Percentiles rank a stretch among this genome's conserved stretches.
Conservation (phyloP, 2,113 vertebrate species). For the Ictalurus furcatus region DNA sequence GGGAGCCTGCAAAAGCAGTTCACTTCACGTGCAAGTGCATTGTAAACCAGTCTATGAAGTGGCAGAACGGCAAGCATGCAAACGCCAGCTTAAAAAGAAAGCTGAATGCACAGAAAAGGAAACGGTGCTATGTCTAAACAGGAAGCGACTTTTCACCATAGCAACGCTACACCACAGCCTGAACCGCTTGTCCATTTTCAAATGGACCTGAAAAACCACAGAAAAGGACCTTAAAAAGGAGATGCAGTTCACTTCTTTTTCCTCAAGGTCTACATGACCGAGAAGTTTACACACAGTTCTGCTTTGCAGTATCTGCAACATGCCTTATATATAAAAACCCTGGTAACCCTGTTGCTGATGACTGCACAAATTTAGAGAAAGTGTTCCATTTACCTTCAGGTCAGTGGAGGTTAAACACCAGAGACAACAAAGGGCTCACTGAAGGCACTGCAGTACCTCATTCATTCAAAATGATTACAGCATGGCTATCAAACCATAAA, state of each 20-base stretch:
- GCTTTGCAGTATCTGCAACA: not conserved
- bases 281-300: not conserved
- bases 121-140: not conserved
- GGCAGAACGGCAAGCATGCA: not conserved
- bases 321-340: not conserved
- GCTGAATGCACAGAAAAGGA: not conserved
- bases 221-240: not conserved
- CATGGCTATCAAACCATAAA: not conserved
- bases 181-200: not conserved
- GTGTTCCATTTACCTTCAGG: not conserved
- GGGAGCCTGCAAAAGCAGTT: not conserved
- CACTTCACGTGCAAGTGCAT: not conserved
- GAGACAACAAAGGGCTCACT: not conserved
- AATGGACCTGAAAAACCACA: not conserved
- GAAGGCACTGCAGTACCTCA: not conserved
- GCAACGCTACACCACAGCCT: slow-evolving; percentile 4
- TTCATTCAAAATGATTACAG: not conserved
- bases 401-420: not conserved
- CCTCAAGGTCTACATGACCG: not conserved
- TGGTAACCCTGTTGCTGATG: not conserved
- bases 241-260: not conserved
- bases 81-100: not conserved
- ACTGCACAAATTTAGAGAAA: not conserved
- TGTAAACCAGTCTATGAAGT: not conserved
- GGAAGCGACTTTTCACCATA: not conserved